A percentile compares a stretch with the other conserved stretches of the same genome.
Conservation (phyloP, 2,113 vertebrate species). For the Todiramphus chloris region DNA sequence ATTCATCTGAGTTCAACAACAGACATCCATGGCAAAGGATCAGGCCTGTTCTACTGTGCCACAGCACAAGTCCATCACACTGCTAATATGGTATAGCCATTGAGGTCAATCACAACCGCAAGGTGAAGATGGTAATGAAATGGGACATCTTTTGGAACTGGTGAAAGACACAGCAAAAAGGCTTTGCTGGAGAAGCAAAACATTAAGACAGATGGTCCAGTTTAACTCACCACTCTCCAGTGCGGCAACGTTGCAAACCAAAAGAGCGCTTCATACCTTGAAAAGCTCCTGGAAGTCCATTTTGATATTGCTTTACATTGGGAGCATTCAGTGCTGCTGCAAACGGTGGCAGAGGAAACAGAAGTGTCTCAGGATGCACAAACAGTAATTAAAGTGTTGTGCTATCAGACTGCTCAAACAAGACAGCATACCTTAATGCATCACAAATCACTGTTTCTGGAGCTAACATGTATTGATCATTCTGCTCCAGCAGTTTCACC, state of each 20-base stretch:
- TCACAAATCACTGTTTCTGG: neutral
- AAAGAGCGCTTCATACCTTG: neutral
- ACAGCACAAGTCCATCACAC: neutral
- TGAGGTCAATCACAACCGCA: neutral
- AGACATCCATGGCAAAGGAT: neutral
- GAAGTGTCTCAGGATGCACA: neutral
- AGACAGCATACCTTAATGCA: neutral
- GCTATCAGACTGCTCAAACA: neutral
- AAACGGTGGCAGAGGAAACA: neutral
- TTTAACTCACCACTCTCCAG: rapidly evolving
- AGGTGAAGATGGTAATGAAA: neutral
- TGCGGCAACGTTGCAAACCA: rapidly evolving
- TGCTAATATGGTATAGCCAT: neutral
- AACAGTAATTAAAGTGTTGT: neutral
- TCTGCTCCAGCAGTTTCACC: neutral
- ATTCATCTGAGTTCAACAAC: neutral
- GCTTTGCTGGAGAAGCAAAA: neutral
- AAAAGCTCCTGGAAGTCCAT: neutral
- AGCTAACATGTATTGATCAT: neutral
- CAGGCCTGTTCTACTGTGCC: neutral
- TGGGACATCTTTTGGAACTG: neutral
- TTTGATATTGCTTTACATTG: neutral
- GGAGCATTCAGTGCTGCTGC: neutral
- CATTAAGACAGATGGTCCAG: rapidly evolving
- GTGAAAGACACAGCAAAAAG: neutral